Evolutionary conservation across 1,140 invertebrate genomes (phyloP).

Genomic region (Saccostrea echinata): DNA sequence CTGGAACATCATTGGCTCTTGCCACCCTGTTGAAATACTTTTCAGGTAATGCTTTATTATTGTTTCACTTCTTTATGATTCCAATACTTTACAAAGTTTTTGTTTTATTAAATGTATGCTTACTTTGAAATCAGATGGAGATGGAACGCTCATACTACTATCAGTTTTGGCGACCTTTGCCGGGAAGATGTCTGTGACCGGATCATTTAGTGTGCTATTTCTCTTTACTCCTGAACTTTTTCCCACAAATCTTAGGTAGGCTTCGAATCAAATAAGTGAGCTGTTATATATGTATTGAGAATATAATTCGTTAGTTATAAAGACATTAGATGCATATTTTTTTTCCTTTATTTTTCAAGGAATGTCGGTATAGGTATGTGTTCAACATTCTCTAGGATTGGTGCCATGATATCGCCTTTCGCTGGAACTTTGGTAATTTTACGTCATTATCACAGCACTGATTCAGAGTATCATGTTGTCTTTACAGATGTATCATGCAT

Average conservation of each 20-base stretch:
- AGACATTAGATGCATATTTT: too few species aligned
- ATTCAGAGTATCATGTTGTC: too few species aligned
- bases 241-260: background rate
- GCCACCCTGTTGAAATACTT: background rate
- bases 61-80: too few species aligned
- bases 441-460: background rate
- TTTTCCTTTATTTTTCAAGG: slow-evolving; percentile 3
- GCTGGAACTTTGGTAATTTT: slow-evolving; percentile 51
- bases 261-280: background rate
- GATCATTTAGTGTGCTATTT: slow-evolving; percentile 13
- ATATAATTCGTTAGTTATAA: too few species aligned
- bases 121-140: background rate
- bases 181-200: slow-evolving; percentile 5
- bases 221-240: slow-evolving; percentile 7
- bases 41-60: background rate
- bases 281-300: too few species aligned
- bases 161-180: background rate
- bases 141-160: background rate
- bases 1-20: background rate
- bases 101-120: background rate
- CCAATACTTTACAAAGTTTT: too few species aligned
- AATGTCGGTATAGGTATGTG: slow-evolving; percentile 54
- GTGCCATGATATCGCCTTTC: slow-evolving; percentile 61
- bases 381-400: slow-evolving; percentile 54
- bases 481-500: too few species aligned